Base-by-base conservation (phyloP, 2,888 invertebrate genomes). In the Dioctria linearis region DNA sequence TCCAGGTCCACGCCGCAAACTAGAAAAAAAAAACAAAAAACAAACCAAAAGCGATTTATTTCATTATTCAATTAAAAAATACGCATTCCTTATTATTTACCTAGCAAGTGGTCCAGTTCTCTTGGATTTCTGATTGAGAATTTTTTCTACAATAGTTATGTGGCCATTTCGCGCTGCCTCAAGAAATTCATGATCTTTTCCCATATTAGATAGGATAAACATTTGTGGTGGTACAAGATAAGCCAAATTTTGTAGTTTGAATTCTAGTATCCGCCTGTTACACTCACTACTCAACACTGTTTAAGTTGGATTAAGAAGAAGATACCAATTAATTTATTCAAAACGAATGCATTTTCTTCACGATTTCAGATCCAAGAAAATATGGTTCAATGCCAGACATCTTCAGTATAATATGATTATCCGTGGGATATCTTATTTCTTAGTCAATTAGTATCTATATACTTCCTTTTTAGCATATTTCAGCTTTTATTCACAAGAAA, bases 131-230 rank as follows among this genome's bases (percentile, higher is more conserved):
- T 95, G 95, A 85, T 93, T 93, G 86, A 98, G 91, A 87, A 98
- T 95, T 91, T 96, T 97, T 90, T 97, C 97, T 84, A 97, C 96
- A 86, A 94, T 93, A 85, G 93, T 92, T 86, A 94, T 92, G 90
- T 98, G 96, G 88, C 98, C 98, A 91, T 94, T 96, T 86, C 98
- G 93, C 85, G 98, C 96, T 86, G 97, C 98, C 89, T 98, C 98
- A 89, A 98, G 92, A 90, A 98, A 93, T 91, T 98, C 98, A 90
- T 97, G 96, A 90, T 98, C 98, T 91, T 97, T 97, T 89, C 98
- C 98, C 97, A 98, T 98, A 51, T 63, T 81, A 59, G 59, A 42
- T 49, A 82, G 83, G 79, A 82, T 86, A 86, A 86, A 79, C 67
- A 79, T 79, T 67, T 79, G 49, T 57, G 57, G 25, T 25, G 25